Base-by-base conservation (phyloP, 2,797 vertebrate genomes). In the Rhinella marina region DNA sequence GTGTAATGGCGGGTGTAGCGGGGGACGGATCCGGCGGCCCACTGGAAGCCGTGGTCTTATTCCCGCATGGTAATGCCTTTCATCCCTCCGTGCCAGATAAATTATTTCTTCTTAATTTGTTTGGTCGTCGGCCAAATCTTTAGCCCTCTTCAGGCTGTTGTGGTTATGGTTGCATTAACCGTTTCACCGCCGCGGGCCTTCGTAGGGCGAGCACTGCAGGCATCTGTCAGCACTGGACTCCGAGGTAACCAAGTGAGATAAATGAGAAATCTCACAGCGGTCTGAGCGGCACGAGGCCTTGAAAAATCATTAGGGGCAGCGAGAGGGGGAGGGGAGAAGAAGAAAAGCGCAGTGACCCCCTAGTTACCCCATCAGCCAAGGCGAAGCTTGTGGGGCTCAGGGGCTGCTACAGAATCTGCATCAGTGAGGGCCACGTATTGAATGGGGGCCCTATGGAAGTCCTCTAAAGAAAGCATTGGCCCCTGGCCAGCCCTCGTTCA, bases 21-120 rank as follows among this genome's bases (percentile, higher is more conserved):
- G 13, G 83, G 62, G 83, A 77, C 29, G 73, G 83, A 85, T 84
- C 61, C 70, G 61, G 21, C 50, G 32, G 56, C 29, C 70, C 27
- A 50, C 52, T 56, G 23, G 56, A 84, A 84, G 68, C 27, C 19
- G 61, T 62, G 82, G 70, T 76, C 62, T 48, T 75, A 41, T 76
- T 52, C 70, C 83, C 32, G 57, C 82, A 76, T 77, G 61, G 72
- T 77, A 85, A 85, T 62, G 83, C 41, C 57, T 84, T 77, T 76
- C 83, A 62, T 76, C 57, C 83, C 83, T 77, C 70, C n/a, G 83
- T 77, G 83, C 41, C 83, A 76, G 72, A 84, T 85, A 85, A 76
- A 76, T 85, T 76, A 76, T 85, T 85, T 62, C n/a, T 75, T 77
- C 72, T 52, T 76, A 77, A 85, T 76, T 85, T 48, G 72, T 85